phyloP scores from a whole-genome alignment of 1,140 invertebrate species.

The Zaprionus kolodkinae region DNA sequence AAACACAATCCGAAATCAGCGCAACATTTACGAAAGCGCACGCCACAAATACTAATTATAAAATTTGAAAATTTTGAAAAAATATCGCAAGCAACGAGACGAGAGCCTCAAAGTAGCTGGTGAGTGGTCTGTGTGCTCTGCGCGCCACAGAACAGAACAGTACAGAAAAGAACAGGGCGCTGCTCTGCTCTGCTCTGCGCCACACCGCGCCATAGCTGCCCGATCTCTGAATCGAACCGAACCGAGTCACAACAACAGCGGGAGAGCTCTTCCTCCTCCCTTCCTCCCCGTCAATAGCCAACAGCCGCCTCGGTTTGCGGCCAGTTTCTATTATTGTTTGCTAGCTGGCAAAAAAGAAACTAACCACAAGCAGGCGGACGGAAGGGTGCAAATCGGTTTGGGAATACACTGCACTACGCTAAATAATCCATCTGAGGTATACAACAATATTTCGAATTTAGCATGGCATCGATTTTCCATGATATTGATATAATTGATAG shows the following conservation, averaged over 20 bases:
- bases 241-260: conserved; percentile 37
- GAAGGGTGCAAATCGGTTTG: neutral
- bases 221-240: conserved; percentile 45
- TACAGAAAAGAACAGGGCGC: conserved; percentile 15
- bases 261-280: conserved; percentile 54
- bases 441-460: neutral
- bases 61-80: conserved; percentile 61
- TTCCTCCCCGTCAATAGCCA: neutral
- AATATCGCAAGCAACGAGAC: conserved; percentile 69
- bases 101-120: conserved; percentile 61
- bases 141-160: conserved; percentile 47
- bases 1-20: conserved; percentile 74
- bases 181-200: neutral
- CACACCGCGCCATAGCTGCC: conserved; percentile 21
- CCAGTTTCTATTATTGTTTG: conserved; percentile 77
- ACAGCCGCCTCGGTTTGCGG: conserved; percentile 38
- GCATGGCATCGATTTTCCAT: neutral
- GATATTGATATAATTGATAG: neutral
- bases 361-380: conserved; percentile 42
- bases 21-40: conserved; percentile 81
- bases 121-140: conserved; percentile 53
- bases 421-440: neutral
- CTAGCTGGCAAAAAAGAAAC: conserved; percentile 55
- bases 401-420: conserved; percentile 20
- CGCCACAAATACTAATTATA: conserved; percentile 83